Evolutionary conservation across 2,888 invertebrate species (phyloP), one percentile per base, ranked within the genome.

Genomic region (Myopa testacea): DNA sequence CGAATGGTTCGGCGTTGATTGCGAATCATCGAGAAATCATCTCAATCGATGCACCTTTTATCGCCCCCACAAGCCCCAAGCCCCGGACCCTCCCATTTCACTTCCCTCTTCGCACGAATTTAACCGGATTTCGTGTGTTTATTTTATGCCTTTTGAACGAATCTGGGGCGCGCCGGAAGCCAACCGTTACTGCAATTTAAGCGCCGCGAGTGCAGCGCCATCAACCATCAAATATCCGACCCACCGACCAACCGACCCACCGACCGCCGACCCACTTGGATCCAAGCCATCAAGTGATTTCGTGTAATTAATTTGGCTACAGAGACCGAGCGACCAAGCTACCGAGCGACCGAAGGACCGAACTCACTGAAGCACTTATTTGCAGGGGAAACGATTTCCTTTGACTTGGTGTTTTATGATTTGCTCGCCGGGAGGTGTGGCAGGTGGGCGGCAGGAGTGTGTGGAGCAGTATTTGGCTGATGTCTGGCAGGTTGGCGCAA

Each of bases 231-330:
- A 37, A n/a, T 58, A 58, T n/a, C 16, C n/a, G 6, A n/a, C n/a
- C 6, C 58, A 58, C 16, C 58, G 58, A n/a, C 58, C 14, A 6
- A 14, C 14, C 58, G 16, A 58, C 58, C 26, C 26, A 26, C 26
- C 26, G 8, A 6, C 14, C 58, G 58, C 8, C 83, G 83, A 85
- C 86, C 86, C 84, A 86, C 79, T 86, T 86, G 86, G 87, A 86
- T 82, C 82, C 73, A 75, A 79, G 87, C 87, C 86, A 86, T 86
- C 84, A 82, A 84, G 81, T 83, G 82, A 84, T 84, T 85, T 81
- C 81, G 83, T 84, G 83, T 83, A 86, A 85, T 86, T 86, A 85
- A 86, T 87, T 83, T 82, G 34, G 65, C 68, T 38, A 26, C 38
- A 60, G 76, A 76, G 70, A 60, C 40, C 69, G 75, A 68, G 58